Evolutionary conservation across 2,888 invertebrate genomes (phyloP), one percentile per base, ranked within the genome.

Genomic region (Hypselothyrea guttata): DNA sequence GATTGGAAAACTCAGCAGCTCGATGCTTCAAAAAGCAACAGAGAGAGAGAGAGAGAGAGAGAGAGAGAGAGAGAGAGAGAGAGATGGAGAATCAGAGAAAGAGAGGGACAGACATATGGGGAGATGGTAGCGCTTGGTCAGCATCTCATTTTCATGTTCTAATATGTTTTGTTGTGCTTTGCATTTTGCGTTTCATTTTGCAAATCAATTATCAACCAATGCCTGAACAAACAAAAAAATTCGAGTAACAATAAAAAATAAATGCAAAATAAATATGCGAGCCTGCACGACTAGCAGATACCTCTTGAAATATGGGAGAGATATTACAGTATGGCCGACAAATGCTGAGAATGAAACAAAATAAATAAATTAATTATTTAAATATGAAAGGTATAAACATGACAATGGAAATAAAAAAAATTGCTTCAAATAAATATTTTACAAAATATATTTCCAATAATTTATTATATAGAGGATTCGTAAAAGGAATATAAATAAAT

Each of bases 1-100:
- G 78, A 78, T 78, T 78, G 82, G 74, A 78, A 78, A 78, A 78
- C 81, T 78, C 83, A 53, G 58, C 62, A 37, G 51, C n/a, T n/a
- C n/a, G n/a, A n/a, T n/a, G n/a, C n/a, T n/a, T n/a, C n/a, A n/a
- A n/a, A n/a, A n/a, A n/a, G n/a, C n/a, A 51, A n/a, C 59, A 42
- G 9, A 16, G 15, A 40, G 22, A 7, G n/a, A 3, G 16, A 2
- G 35, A 16, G 9, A 8, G 2, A 7, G 45, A 1, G 3, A 3
- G 4, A 34, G 11, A 3, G 0, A 5, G 22, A 1, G 12, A 1
- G 5, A 7, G 13, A 8, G 33, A 22, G 16, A 7, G 22, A 22
- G 22, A 5, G 22, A 5, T 22, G 7, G 12, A 12, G 15, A 1
- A 4, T 12, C 16, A 9, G 12, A 12, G 15, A 1, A 4, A 16